Evolutionary conservation across 1,140 invertebrate genomes (phyloP), one percentile per base, ranked within the genome.

Genomic region (Antheraea mylitta): DNA sequence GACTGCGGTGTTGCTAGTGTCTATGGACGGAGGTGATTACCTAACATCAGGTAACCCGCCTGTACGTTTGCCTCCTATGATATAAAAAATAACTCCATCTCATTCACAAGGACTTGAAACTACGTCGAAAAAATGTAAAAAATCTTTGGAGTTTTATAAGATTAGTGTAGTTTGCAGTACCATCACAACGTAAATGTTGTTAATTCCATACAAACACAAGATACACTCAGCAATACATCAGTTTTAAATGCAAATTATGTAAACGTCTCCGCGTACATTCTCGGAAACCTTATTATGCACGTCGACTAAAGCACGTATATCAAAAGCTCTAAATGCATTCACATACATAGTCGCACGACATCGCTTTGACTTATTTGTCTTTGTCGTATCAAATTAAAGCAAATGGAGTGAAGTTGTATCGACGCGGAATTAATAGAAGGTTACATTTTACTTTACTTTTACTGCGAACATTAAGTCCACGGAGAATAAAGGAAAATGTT

Each of bases 281-380:
- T 48, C 45, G 63, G 66, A 68, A 72, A 73, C 66, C 18, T 71
- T 70, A 68, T 75, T 73, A 61, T 66, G 64, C 66, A 53, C 18
- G 58, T 18, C 16, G 58, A 22, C 16, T 22, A 61, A 64, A 48
- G 53, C 69, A 61, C 16, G 13, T 53, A 53, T 53, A 9, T 36
- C 36, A 61, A 30, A 61, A 38, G 63, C 63, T 67, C 63, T 71
- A 59, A 68, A 71, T 68, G 68, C 70, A 66, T 13, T 6, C 64
- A 22, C 30, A 70, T 75, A 68, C 71, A 69, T 70, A 62, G 64
- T 65, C 36, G 58, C 53, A 67, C 16, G 13, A 30, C 63, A 71
- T 66, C 70, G 58, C 74, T 80, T 76, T 78, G 75, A 76, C 71
- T 78, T 76, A 75, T 76, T 76, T 68, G 30, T 22, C 65, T 73